These are phyloP conservation scores for Camponotus fellah DNA, from an alignment of 2,888 invertebrate genomes.

Conservation along the genomic window DNA sequence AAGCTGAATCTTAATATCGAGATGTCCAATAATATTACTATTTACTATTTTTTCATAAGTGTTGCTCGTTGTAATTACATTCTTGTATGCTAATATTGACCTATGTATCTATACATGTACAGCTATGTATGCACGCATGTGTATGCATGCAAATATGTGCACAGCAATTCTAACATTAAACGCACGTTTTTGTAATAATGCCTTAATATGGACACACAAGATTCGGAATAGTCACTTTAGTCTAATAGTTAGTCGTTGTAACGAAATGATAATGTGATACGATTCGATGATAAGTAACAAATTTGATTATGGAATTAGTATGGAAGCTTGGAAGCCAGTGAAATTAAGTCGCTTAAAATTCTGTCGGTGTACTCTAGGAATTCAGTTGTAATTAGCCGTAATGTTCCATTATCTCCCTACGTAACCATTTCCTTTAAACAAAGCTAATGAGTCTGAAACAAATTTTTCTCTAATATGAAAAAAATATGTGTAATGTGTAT, in stretches of 20 bases:
- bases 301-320: conserved; percentile 33
- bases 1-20: background rate
- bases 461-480: background rate
- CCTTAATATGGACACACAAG: background rate
- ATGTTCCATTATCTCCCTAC: conserved; percentile 19
- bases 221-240: background rate
- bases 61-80: background rate
- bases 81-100: background rate
- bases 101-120: background rate
- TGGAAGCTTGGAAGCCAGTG: background rate
- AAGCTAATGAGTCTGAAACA: background rate
- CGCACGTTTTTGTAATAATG: background rate
- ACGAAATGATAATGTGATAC: background rate
- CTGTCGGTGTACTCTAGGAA: background rate
- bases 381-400: conserved; percentile 42
- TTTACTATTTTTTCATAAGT: background rate
- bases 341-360: conserved; percentile 41
- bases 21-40: background rate
- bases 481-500: background rate
- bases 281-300: conserved; percentile 29
- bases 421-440: background rate
- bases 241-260: background rate
- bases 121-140: background rate
- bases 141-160: background rate
- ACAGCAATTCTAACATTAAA: conserved; percentile 8